Base-by-base conservation (phyloP, 2,888 invertebrate species). In the Nysson spinosus region DNA sequence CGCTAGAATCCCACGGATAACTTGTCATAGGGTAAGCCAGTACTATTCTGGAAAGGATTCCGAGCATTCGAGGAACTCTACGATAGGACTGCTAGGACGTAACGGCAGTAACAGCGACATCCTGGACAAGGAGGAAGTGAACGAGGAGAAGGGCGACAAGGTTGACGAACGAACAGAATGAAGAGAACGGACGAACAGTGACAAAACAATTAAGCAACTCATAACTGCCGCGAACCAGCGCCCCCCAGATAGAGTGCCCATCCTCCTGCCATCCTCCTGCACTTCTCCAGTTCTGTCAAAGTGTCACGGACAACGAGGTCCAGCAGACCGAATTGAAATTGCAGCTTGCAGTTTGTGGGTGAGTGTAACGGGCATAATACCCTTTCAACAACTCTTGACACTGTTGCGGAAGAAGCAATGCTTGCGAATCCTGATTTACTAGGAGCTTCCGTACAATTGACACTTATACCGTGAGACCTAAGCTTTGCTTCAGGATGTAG, bases 171-270 rank as follows among this genome's bases (percentile, higher is more conserved):
- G 54, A 49, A 62, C 34, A 51, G 54, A 44, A 39, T 62, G 58
- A 49, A 20, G 52, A 61, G 58, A 67, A 67, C 56, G 70, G 73
- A 71, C 69, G 79, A 85, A 85, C 83, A 84, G 85, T 84, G 85
- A 85, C 85, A 84, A 85, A 85, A 86, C 86, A 87, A 85, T 87
- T 85, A 85, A 82, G 81, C 80, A 86, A 86, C 83, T 86, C 85
- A 86, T 85, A 86, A 86, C 86, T 87, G 86, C 83, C 84, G 76
- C 64, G 76, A 69, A 77, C 86, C 77, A 71, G 37, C 85, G 69
- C 60, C 74, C 80, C 77, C 75, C 76, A 79, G 75, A 75, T 77
- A 74, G 9, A 3, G 12, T 35, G 12, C 35, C 35, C 35, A 9
- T 16, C 7, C 35, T 6, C 35, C 17, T n/a, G n/a, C 39, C 4